Conservation (phyloP, 2,888 invertebrate genomes). For the Muschampia plurimacula region DNA sequence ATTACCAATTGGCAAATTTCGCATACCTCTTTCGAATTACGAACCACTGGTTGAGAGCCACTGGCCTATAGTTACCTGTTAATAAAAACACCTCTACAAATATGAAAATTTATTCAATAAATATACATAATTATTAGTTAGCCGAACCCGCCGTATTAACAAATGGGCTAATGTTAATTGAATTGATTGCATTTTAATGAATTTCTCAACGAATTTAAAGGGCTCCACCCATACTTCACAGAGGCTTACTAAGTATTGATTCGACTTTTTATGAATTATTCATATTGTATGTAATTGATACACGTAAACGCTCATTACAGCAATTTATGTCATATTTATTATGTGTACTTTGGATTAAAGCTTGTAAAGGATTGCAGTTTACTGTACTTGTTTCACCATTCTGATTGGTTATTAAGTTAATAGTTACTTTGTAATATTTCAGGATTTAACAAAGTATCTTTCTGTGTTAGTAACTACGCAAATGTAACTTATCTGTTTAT, state of each 20-base stretch:
- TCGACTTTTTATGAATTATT: conserved; percentile 29
- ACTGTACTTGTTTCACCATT: too few species aligned
- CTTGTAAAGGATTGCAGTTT: neutral
- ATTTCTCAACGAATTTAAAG: conserved; percentile 50
- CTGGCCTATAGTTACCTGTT: neutral
- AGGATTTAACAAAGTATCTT: too few species aligned
- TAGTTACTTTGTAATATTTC: too few species aligned
- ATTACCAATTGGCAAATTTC: too few species aligned
- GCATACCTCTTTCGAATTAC: too few species aligned
- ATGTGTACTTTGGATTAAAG: neutral
- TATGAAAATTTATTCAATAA: conserved; percentile 36
- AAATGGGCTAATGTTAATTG: conserved; percentile 38
- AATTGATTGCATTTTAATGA: conserved; percentile 43
- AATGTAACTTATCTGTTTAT: too few species aligned
- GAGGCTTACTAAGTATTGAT: conserved; percentile 24
- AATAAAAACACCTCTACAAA: conserved; percentile 4
- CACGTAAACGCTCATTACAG: neutral
- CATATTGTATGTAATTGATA: conserved; percentile 17
- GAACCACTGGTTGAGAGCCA: neutral
- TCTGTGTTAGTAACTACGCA: too few species aligned
- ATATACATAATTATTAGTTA: conserved; percentile 28
- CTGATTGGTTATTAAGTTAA: too few species aligned
- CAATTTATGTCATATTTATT: conserved; percentile 18
- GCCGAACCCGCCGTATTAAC: conserved; percentile 29
- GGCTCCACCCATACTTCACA: conserved; percentile 27